phyloP scores from a whole-genome alignment of 1,140 invertebrate species.

The Solenopsis fugax region DNA sequence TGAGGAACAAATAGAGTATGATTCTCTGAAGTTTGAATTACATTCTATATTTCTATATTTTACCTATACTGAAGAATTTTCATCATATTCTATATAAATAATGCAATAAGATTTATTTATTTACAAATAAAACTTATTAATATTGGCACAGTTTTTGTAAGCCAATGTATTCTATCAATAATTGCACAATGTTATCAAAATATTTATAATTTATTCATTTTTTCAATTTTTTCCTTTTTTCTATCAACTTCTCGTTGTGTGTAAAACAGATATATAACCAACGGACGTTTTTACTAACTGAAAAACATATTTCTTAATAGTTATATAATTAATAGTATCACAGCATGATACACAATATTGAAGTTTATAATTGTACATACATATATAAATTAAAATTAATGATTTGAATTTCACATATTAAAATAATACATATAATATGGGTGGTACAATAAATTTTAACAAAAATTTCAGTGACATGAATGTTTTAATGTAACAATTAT shows the following conservation, averaged over 20 bases:
- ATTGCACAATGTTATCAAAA: neutral
- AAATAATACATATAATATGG: neutral
- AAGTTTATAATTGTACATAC: neutral
- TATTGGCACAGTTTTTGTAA: neutral
- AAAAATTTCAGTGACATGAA: neutral
- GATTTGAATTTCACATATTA: neutral
- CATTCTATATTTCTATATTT: neutral
- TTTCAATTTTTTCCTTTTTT: neutral
- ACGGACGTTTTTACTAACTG: constrained; percentile 31
- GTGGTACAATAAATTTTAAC: neutral
- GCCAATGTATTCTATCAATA: neutral
- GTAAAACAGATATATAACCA: constrained; percentile 40
- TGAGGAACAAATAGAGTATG: neutral
- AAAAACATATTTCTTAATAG: constrained; percentile 1
- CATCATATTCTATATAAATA: neutral
- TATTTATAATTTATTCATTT: neutral
- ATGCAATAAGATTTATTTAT: neutral
- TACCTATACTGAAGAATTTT: neutral
- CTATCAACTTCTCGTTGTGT: neutral
- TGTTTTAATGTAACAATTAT: neutral
- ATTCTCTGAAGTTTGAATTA: neutral
- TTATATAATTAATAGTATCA: neutral
- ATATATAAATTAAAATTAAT: neutral
- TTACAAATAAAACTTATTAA: neutral
- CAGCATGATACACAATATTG: neutral